Percentiles rank a stretch among this genome's conserved stretches.
phyloP scores from a whole-genome alignment of 2,888 invertebrate species.

The Lithophane socia region DNA sequence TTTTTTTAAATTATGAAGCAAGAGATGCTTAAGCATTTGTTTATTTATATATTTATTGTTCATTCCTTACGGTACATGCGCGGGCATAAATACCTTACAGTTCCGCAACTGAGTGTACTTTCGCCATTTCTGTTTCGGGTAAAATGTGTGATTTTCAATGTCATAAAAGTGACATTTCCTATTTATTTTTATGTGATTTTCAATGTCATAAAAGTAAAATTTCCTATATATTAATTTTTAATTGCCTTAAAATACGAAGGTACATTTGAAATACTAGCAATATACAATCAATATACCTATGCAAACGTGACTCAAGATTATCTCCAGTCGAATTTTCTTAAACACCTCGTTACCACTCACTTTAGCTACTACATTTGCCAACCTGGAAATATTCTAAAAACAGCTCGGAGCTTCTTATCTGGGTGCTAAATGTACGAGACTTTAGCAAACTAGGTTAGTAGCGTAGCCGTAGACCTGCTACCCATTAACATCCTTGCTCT shows the following conservation, averaged over 20 bases:
- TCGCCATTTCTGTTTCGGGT: background rate
- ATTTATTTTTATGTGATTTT: background rate
- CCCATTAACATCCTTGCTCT: constrained; percentile 37
- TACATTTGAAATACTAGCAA: no score
- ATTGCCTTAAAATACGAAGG: no score
- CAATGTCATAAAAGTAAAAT: background rate
- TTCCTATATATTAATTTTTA: background rate
- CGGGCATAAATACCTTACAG: background rate
- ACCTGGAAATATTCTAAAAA: constrained; percentile 45
- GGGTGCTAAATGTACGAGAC: constrained; percentile 36
- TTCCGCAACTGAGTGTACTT: background rate
- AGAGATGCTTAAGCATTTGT: background rate
- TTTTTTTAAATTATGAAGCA: background rate
- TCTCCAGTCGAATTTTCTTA: constrained; percentile 25
- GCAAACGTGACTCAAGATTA: background rate
- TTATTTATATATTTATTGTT: no score
- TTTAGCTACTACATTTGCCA: constrained; percentile 18
- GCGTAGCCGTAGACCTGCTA: constrained; percentile 28
- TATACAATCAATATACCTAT: no score
- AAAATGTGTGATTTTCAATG: background rate
- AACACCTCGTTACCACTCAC: constrained; percentile 22
- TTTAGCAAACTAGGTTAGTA: constrained; percentile 52
- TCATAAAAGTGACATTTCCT: background rate
- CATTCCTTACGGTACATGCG: background rate
- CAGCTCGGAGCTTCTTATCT: constrained; percentile 45